phyloP scores from a whole-genome alignment of 2,113 vertebrate genomes.

The Hippocampus comes region DNA sequence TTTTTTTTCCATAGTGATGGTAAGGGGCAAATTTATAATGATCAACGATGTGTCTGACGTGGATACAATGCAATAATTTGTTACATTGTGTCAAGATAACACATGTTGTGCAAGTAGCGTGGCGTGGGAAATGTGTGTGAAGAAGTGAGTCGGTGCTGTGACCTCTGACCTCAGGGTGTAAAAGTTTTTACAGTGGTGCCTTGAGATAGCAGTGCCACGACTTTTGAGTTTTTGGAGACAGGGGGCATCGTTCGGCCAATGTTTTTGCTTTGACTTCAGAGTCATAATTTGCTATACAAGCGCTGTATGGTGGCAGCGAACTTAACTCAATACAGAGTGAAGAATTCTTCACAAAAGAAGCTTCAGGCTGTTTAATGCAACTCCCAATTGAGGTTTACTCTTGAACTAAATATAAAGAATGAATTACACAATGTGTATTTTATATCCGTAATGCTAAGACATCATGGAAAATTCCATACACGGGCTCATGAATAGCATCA shows the following conservation, averaged over 20 bases:
- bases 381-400: too few species aligned
- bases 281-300: background rate
- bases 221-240: background rate
- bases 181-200: background rate
- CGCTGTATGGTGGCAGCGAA: background rate
- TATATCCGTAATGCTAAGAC: too few species aligned
- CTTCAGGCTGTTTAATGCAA: too few species aligned
- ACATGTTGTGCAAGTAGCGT: background rate
- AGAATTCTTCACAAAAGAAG: too few species aligned
- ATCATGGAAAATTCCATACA: too few species aligned
- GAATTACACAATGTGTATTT: too few species aligned
- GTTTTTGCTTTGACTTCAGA: background rate
- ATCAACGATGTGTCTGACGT: background rate
- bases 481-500: too few species aligned
- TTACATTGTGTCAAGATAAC: background rate
- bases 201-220: background rate
- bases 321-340: too few species aligned
- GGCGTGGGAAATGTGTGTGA: background rate
- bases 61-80: background rate
- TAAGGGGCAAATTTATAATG: slow-evolving; percentile 75
- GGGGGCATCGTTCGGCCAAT: background rate
- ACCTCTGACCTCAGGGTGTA: background rate
- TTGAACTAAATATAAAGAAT: too few species aligned
- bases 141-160: background rate
- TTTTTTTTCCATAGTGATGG: slow-evolving; percentile 82